Percentiles rank a stretch among this genome's conserved stretches.
These are phyloP conservation scores for Ceyx margarethae DNA, from an alignment of 2,113 vertebrate species.

Conservation along the genomic window DNA sequence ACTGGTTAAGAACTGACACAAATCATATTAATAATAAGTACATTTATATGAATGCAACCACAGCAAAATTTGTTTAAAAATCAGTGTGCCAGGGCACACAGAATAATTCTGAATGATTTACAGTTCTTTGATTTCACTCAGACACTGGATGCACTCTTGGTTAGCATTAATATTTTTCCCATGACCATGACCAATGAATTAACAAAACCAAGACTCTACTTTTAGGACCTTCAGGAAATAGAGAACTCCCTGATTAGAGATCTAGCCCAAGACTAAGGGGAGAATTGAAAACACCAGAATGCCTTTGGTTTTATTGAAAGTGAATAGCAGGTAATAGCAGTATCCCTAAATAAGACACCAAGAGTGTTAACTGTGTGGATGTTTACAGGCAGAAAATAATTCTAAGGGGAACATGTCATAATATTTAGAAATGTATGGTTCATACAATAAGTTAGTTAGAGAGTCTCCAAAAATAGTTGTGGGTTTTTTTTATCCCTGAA, in stretches of 20 bases:
- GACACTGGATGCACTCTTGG: not conserved
- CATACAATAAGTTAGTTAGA: not conserved
- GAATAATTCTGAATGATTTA: conserved; percentile 12
- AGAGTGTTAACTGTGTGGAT: not conserved
- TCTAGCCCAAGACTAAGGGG: not conserved
- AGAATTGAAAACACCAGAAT: not conserved
- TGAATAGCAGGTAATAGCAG: not conserved
- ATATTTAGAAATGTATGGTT: not conserved
- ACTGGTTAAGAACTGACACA: not conserved
- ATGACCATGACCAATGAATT: not conserved
- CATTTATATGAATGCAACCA: not conserved
- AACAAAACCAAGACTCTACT: not conserved
- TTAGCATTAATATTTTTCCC: not conserved
- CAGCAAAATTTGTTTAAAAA: conserved; percentile 21
- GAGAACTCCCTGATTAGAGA: not conserved
- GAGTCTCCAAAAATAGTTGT: not conserved
- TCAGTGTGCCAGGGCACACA: not conserved
- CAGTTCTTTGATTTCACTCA: conserved; percentile 3
- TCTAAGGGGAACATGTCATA: not conserved
- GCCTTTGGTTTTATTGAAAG: not conserved
- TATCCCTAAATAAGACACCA: not conserved
- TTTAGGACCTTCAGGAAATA: not conserved
- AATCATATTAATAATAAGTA: conserved; percentile 18
- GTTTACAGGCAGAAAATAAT: not conserved
- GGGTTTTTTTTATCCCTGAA: not conserved